Base-by-base conservation (phyloP, 2,888 invertebrate species). In the Apamea epomidion region DNA sequence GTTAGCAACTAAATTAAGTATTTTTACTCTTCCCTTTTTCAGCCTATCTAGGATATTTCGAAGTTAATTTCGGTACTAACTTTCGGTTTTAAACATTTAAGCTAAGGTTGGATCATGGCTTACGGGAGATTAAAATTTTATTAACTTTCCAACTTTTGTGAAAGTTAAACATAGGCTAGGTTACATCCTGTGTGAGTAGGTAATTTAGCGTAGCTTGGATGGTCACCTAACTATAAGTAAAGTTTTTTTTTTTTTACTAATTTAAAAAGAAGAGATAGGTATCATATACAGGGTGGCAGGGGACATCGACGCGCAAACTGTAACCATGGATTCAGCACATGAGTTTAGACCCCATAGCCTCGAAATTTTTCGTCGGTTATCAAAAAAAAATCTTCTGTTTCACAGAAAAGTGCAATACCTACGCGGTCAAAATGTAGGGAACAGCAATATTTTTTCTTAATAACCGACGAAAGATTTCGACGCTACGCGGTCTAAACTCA, bases 91-190 rank as follows among this genome's bases (percentile, higher is more conserved):
- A 60, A 73, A 69, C 45, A 73, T 78, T 69, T 42, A 75, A 75
- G 68, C 72, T 14, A 54, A 64, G 68, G 48, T 71, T 71, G 74
- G 60, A 84, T 64, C 62, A 32, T 32, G 45, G 77, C 74, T 82
- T 81, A 75, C 14, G 12, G 21, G 51, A 25, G 72, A 78, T 84
- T 75, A 84, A 3, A 2, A 73, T 84, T 81, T 81, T 75, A 78
- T 68, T 78, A 73, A 81, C 37, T 75, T 77, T 69, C n/a, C 54
- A 75, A 84, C 68, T 78, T 70, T 32, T 29, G 32, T 54, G 32
- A 29, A 25, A 83, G 29, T 62, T 18, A 48, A 21, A 74, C 21
- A 45, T 12, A 62, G 60, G 12, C 29, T n/a, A 37, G 32, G n/a
- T 16, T 67, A 3, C 10, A 37, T 60, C 16, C 42, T 72, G 32